A percentile compares a stretch with the other conserved stretches of the same genome.
These are phyloP conservation scores for Drosophila malerkotliana DNA, from an alignment of 1,140 invertebrate genomes.

Conservation along the genomic window DNA sequence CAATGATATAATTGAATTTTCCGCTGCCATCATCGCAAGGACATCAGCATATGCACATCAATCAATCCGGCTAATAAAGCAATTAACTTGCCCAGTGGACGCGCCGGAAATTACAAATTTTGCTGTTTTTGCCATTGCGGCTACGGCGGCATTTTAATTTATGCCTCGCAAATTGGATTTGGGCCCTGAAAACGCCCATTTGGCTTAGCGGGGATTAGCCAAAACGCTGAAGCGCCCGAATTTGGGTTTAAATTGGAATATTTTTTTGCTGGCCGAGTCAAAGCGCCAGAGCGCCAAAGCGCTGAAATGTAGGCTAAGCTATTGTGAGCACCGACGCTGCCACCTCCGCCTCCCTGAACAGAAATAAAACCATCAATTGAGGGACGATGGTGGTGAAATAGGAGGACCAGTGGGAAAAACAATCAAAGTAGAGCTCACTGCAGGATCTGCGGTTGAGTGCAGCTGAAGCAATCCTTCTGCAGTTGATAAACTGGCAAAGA, in stretches of 20 bases:
- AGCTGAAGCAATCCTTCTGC: conserved; percentile 40
- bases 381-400: conserved; percentile 1
- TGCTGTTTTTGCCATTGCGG: conserved; percentile 17
- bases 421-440: conserved; percentile 15
- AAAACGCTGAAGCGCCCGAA: conserved; percentile 34
- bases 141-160: conserved; percentile 67
- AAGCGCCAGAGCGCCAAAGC: conserved; percentile 19
- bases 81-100: conserved; percentile 58
- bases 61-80: conserved; percentile 76
- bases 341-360: conserved; percentile 1
- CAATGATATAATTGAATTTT: conserved; percentile 76
- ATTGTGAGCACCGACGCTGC: conserved; percentile 24
- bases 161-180: conserved; percentile 72
- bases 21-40: conserved; percentile 26
- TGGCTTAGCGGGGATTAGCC: conserved; percentile 73
- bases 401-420: conserved; percentile 1
- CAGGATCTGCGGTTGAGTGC: conserved; percentile 17
- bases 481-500: conserved; percentile 68
- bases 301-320: conserved; percentile 75
- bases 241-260: conserved; percentile 44
- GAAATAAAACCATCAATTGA: conserved; percentile 44
- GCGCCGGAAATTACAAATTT: conserved; percentile 71
- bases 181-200: conserved; percentile 56
- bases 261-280: conserved; percentile 22
- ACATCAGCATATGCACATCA: conserved; percentile 54